These are phyloP conservation scores for Cheilosia impressa DNA, from an alignment of 2,888 invertebrate species.

Conservation along the genomic window DNA sequence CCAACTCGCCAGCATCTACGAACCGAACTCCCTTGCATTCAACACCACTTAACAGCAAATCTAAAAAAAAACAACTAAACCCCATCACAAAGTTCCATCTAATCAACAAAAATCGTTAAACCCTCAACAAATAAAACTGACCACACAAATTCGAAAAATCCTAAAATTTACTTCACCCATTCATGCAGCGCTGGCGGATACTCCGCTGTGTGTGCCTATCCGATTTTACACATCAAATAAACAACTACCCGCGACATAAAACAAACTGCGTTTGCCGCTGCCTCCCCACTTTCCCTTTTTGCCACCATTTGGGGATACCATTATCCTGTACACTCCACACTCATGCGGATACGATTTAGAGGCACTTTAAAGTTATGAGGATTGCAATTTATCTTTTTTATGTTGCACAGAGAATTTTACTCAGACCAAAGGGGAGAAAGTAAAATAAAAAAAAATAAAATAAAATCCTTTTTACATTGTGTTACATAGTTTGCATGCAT, in stretches of 20 bases:
- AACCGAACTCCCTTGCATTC: no score
- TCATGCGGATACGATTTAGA: constrained; percentile 60
- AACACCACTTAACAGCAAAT: no score
- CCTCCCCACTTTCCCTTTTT: neutral
- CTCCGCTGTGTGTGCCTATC: constrained; percentile 32
- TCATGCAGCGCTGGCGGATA: neutral
- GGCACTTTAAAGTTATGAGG: constrained; percentile 72
- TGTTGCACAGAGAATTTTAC: constrained; percentile 48
- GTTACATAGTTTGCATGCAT: constrained; percentile 16
- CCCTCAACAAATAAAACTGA: constrained; percentile 18
- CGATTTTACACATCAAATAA: constrained; percentile 64
- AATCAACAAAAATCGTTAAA: constrained; percentile 34
- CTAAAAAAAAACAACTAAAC: neutral
- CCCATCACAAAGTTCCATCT: constrained; percentile 7
- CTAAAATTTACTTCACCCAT: constrained; percentile 39
- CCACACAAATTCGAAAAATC: constrained; percentile 30
- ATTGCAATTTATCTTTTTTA: constrained; percentile 71
- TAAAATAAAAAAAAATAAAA: constrained; percentile 9
- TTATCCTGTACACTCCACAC: constrained; percentile 30
- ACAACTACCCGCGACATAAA: constrained; percentile 65
- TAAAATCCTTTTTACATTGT: constrained; percentile 56
- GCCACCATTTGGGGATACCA: neutral
- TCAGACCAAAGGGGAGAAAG: neutral
- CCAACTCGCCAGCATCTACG: no score
- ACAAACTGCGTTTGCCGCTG: constrained; percentile 37